Evolutionary conservation across 2,797 vertebrate genomes (phyloP).

Genomic region (Dendrocincla tyrannina): DNA sequence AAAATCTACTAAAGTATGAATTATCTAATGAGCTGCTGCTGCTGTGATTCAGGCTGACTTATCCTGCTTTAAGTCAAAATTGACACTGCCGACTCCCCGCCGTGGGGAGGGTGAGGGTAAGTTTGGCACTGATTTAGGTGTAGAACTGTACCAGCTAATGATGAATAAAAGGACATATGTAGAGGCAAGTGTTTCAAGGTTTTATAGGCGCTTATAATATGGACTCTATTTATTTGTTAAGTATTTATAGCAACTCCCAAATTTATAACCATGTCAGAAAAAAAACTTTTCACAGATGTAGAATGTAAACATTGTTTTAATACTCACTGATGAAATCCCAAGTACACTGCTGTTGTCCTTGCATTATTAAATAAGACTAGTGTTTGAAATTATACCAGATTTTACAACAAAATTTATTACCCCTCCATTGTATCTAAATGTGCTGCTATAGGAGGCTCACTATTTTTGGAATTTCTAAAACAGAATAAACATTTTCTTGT

Average conservation of each 20-base stretch:
- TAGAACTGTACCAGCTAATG: not conserved
- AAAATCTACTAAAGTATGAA: slow-evolving; percentile 31
- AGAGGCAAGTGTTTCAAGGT: not conserved
- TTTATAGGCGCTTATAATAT: not conserved
- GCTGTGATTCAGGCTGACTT: slow-evolving; percentile 3
- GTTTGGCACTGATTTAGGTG: not conserved
- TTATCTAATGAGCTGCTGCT: slow-evolving; percentile 36
- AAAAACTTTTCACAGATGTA: slow-evolving; percentile 27
- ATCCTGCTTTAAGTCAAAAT: not conserved
- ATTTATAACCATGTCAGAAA: slow-evolving; percentile 20
- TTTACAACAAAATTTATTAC: not conserved
- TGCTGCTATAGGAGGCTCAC: not conserved
- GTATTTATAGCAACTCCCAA: not conserved
- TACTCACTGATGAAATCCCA: not conserved
- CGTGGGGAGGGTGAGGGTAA: not conserved
- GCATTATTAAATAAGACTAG: not conserved
- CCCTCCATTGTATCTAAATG: not conserved
- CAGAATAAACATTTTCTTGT: not conserved
- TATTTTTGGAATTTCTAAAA: not conserved
- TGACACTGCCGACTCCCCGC: not conserved
- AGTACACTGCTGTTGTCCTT: not conserved
- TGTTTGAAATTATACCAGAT: not conserved
- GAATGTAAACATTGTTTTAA: slow-evolving; percentile 26
- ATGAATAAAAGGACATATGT: not conserved
- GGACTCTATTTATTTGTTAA: not conserved